Evolutionary conservation across 2,888 invertebrate species (phyloP).

Genomic region (Ceramica pisi): DNA sequence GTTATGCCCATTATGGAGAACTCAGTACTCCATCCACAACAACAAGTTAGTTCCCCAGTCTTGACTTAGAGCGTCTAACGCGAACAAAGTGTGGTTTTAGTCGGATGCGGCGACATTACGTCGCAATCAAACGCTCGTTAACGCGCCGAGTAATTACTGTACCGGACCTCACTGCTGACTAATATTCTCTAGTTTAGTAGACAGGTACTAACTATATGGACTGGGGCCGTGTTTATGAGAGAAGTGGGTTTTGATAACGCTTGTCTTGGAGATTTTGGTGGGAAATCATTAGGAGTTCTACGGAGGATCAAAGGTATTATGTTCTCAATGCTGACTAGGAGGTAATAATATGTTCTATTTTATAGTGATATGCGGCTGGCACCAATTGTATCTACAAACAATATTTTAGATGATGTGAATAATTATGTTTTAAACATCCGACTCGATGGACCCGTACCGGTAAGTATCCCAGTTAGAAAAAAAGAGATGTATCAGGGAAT

Average conservation of each 20-base stretch:
- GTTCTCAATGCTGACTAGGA: not conserved
- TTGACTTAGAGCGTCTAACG: slow-evolving; percentile 41
- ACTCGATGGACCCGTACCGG: not conserved
- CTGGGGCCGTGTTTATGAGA: not conserved
- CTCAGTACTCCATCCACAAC: slow-evolving; percentile 27
- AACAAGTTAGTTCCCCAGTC: slow-evolving; percentile 31
- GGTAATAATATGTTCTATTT: too few relatives aligned
- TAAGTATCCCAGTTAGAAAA: too few relatives aligned
- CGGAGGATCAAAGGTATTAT: not conserved
- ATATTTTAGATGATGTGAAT: too few relatives aligned
- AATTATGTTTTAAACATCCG: not conserved
- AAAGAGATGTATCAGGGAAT: not conserved
- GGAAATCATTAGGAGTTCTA: not conserved
- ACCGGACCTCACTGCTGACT: slow-evolving; percentile 57
- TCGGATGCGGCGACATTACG: slow-evolving; percentile 73
- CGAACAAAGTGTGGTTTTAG: slow-evolving; percentile 58
- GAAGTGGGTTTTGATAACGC: not conserved
- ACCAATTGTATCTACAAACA: too few relatives aligned
- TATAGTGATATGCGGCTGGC: too few relatives aligned
- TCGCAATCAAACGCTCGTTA: slow-evolving; percentile 83
- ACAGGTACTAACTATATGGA: slow-evolving; percentile 44
- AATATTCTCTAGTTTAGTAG: slow-evolving; percentile 54
- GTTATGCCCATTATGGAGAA: slow-evolving; percentile 40
- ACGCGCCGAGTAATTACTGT: slow-evolving; percentile 67
- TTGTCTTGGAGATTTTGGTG: not conserved